Evolutionary conservation across 2,797 vertebrate species (phyloP), one percentile per base, ranked within the genome.

Genomic region (Urocyon cinereoargenteus): DNA sequence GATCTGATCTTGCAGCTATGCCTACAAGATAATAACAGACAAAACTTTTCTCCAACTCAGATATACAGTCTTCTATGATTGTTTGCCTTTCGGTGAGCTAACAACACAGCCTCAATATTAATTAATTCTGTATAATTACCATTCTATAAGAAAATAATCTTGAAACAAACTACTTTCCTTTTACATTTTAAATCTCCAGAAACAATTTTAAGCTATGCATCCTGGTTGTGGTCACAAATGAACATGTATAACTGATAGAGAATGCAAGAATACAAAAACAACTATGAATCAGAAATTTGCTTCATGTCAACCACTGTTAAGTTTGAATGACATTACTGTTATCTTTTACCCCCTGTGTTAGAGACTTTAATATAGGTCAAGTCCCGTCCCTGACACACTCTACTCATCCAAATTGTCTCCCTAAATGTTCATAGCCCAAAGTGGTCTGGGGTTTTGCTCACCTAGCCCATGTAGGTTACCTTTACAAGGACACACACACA

Each of bases 61-160:
- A 53, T 21, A 62, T 36, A 53, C 15, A n/a, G 45, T 9, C 34
- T 88, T 77, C 45, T 78, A 70, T 34, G 26, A 72, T 61, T 28
- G 26, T 64, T 96, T 90, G 70, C 18, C 31, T 86, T 90, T 79
- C 85, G 66, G 16, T 90, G 59, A 88, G 34, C 66, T 87, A 96
- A 89, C 9, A 81, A 75, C 36, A 59, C 11, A 94, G 26, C 16
- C 73, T 68, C 40, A 97, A 64, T 73, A 91, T 16, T 51, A 87
- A 93, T 73, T 40, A 75, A 70, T 73, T 94, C 59, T 64, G 55
- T 40, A 73, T 14, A 53, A 49, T 81, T 91, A 68, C 36, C n/a
- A 75, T 66, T 66, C 62, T 89, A 26, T 2, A 87, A 31, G 31
- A 90, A 93, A 91, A 91, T 49, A 66, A 92, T 86, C 36, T 36